These are phyloP conservation scores for Flexamia atlantica DNA, from an alignment of 2,888 invertebrate species.

Conservation along the genomic window DNA sequence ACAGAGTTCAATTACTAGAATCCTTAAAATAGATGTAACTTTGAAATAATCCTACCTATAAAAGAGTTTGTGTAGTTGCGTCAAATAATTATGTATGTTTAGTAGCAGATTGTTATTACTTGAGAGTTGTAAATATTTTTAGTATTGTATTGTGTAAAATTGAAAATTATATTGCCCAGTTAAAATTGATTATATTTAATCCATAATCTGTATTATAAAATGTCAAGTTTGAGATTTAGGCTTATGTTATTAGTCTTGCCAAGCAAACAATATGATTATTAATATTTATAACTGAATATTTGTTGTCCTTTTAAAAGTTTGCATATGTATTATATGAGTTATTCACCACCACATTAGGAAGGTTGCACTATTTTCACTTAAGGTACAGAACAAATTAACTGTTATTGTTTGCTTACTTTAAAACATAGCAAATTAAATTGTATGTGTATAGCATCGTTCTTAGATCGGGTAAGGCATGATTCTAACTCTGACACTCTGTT, in stretches of 20 bases:
- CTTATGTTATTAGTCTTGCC: constrained; percentile 30
- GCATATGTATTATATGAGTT: constrained; percentile 5
- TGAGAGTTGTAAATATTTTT: constrained; percentile 18
- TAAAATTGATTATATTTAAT: background rate
- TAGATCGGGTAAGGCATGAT: constrained; percentile 56
- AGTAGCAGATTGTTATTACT: constrained; percentile 8
- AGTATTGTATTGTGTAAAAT: constrained; percentile 6
- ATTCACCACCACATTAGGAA: constrained; percentile 21
- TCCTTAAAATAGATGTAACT: background rate
- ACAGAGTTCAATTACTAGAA: constrained; percentile 38
- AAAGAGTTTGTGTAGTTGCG: background rate
- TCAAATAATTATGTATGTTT: constrained; percentile 6
- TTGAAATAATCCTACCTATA: background rate
- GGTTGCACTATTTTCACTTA: constrained; percentile 31
- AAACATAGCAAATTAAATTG: constrained; percentile 4
- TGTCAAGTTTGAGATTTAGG: constrained; percentile 5
- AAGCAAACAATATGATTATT: background rate
- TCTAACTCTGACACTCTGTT: constrained; percentile 42
- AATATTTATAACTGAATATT: background rate
- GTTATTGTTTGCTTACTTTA: background rate
- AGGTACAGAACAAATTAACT: constrained; percentile 36
- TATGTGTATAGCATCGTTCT: constrained; percentile 33
- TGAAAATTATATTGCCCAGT: constrained; percentile 4
- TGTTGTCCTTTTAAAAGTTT: background rate
- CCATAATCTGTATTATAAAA: background rate